Evolutionary conservation across 2,113 vertebrate species (phyloP), one percentile per base, ranked within the genome.

Genomic region (Philantomba maxwellii): DNA sequence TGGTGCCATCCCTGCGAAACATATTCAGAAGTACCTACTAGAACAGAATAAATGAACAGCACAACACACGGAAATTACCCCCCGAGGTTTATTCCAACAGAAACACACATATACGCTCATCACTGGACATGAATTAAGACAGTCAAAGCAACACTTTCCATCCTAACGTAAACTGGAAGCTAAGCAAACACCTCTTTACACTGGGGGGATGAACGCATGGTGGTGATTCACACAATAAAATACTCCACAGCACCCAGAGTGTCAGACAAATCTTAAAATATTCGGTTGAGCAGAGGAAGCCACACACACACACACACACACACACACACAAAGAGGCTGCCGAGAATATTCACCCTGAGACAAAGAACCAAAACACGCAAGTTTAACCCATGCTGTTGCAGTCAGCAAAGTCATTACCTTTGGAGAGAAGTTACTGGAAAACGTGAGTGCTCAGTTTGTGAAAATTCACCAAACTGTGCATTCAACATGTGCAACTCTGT

Each of bases 131-230:
- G 23, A 2, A 7, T 30, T 83, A 33, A 39, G 7, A 13, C 30
- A 25, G 5, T 7, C 66, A 77, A 25, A 25, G 25, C 39, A 23
- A 1, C 3, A 6, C 2, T 11, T 2, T n/a, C 64, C 19, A 28
- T 25, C 33, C 5, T 9, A 33, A 23, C 5, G 8, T 49, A 11
- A 60, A 36, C 1, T 6, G 28, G 83, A 33, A 23, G 49, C 21
- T 17, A 53, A n/a, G 51, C 30, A 64, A 64, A 64, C 2, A 23
- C 45, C 55, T n/a, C 1, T 3, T 25, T 5, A 43, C 14, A 2
- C 23, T 7, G 11, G 3, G 4, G 1, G 11, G 10, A 64, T 16
- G 15, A 39, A 2, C 0, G 0, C 30, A 4, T 8, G 45, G 28
- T 39, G 3, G 39, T 25, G 62, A 11, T 33, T 75, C 23, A 25